Base-by-base conservation (phyloP, 2,888 invertebrate species). In the Carterocephalus palaemon region DNA sequence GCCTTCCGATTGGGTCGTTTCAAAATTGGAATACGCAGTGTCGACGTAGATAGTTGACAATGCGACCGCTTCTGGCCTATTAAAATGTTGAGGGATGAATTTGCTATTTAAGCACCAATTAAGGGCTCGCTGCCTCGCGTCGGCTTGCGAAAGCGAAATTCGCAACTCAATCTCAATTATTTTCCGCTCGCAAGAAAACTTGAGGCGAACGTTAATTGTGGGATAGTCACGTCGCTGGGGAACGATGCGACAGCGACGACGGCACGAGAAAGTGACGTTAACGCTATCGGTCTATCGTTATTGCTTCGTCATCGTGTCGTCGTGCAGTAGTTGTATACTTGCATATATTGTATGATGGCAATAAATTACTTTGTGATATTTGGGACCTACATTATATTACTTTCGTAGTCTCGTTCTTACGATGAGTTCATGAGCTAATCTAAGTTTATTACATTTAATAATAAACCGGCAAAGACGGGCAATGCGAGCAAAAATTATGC, bases 121-220 rank as follows among this genome's bases (percentile, higher is more conserved):
- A 75, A 65, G 65, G 62, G 54, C 52, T 49, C 48, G 38, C 48
- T 47, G 53, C n/a, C n/a, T n/a, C n/a, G 67, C 70, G 73, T 75
- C 77, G 69, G 76, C 74, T 73, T 73, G 70, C 72, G 63, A 64
- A 68, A 72, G 67, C 70, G 65, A 64, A 69, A 72, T 70, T 75
- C 64, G 62, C 75, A 67, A 75, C 71, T 75, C 78, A 71, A 76
- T 79, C 70, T 77, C 75, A 77, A 83, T 81, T 81, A 81, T 75
- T 76, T 74, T 68, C 66, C 67, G 66, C 71, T 75, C 59, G 60
- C 67, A 71, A 77, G 76, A 76, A 78, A 78, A 79, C 70, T 78
- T 69, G 67, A 67, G 63, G 66, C 64, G 65, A 58, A 56, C 71
- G 66, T 68, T 77, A 75, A 79, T 76, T 77, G 76, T 76, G 67